phyloP scores from a whole-genome alignment of 2,888 invertebrate species.

The Ligdia adustata region DNA sequence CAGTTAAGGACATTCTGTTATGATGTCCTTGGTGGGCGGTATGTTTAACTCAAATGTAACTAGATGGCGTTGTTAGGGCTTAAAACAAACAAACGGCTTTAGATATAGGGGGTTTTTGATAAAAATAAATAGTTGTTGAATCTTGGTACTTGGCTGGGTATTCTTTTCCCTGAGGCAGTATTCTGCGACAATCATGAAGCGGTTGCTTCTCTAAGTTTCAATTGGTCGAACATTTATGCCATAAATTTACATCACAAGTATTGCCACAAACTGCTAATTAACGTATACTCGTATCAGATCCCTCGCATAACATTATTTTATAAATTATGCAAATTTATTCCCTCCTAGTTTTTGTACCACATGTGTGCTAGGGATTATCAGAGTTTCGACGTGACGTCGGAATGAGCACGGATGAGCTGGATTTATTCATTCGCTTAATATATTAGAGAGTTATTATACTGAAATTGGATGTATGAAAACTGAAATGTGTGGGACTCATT shows the following conservation, averaged over 20 bases:
- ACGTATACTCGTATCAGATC: slow-evolving; percentile 1
- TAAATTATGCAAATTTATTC: slow-evolving; percentile 21
- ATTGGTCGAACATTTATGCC: slow-evolving; percentile 1
- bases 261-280: not conserved
- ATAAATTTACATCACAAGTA: not conserved
- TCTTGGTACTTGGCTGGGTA: too few relatives aligned
- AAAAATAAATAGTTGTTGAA: too few relatives aligned
- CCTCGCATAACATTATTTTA: not conserved
- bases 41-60: too few relatives aligned
- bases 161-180: too few relatives aligned
- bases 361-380: slow-evolving; percentile 1
- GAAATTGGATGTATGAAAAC: not conserved
- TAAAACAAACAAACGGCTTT: too few relatives aligned
- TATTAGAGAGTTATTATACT: slow-evolving; percentile 1
- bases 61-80: too few relatives aligned
- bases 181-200: too few relatives aligned
- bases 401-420: not conserved
- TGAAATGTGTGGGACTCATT: not conserved
- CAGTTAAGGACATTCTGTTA: too few relatives aligned
- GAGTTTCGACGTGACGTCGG: slow-evolving; percentile 3
- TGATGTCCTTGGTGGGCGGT: too few relatives aligned
- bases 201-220: too few relatives aligned
- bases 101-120: too few relatives aligned
- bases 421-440: slow-evolving; percentile 6
- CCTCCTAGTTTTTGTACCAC: slow-evolving; percentile 9